Evolutionary conservation across 1,140 invertebrate genomes (phyloP).

Genomic region (Eupristina koningsbergeri): DNA sequence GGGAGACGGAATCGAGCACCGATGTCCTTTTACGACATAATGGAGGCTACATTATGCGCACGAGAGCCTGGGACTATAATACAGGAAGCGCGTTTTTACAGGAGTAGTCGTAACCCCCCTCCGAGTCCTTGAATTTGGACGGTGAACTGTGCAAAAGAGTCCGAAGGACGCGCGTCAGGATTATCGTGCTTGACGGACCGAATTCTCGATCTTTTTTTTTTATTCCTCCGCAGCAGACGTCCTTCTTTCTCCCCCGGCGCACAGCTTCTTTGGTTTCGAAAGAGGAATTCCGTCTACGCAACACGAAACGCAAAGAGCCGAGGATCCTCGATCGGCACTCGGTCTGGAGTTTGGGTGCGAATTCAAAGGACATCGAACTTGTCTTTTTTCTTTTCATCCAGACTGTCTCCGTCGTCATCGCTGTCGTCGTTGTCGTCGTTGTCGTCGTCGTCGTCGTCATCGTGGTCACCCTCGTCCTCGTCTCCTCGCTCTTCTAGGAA

Average conservation of each 20-base stretch:
- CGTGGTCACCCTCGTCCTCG: too few species aligned
- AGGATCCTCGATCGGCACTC: too few species aligned
- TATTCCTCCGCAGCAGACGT: constrained; percentile 13
- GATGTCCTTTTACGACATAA: constrained; percentile 29
- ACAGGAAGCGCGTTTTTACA: constrained; percentile 52
- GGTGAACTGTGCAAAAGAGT: constrained; percentile 58
- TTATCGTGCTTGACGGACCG: constrained; percentile 56
- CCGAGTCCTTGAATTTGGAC: constrained; percentile 61
- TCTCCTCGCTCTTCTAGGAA: neutral
- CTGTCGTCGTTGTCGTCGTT: too few species aligned
- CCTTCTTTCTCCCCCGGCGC: constrained; percentile 7
- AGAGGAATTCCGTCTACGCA: constrained; percentile 28
- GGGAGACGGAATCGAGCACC: constrained; percentile 7
- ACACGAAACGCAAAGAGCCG: constrained; percentile 8
- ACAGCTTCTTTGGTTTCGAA: constrained; percentile 7
- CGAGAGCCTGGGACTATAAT: constrained; percentile 52
- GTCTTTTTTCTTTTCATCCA: constrained; percentile 19
- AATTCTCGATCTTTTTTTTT: constrained; percentile 50
- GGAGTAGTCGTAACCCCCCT: neutral
- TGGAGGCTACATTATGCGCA: neutral
- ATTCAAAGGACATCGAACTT: constrained; percentile 42
- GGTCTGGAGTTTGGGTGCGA: neutral
- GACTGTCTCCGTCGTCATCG: too few species aligned
- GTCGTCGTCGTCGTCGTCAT: too few species aligned
- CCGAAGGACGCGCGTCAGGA: constrained; percentile 56